Conservation (phyloP, 2,888 invertebrate species). For the Caradrina kadenii region DNA sequence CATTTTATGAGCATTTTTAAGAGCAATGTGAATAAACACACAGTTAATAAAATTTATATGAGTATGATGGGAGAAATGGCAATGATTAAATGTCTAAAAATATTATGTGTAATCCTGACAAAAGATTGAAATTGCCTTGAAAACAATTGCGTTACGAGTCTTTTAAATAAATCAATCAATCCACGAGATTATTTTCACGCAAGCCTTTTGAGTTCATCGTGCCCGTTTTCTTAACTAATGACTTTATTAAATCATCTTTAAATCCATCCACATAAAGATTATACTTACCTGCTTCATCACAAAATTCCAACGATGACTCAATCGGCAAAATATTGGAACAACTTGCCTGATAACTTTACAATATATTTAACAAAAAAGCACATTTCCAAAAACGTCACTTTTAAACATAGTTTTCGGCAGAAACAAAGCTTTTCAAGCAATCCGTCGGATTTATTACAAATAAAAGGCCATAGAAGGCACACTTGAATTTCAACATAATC, state of each 20-base stretch:
- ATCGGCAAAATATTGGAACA: constrained; percentile 38
- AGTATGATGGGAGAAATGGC: constrained; percentile 18
- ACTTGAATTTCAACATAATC: constrained; percentile 84
- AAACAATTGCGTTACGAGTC: constrained; percentile 5
- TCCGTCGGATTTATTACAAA: constrained; percentile 78
- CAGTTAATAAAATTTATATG: constrained; percentile 29
- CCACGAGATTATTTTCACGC: constrained; percentile 17
- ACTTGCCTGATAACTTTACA: constrained; percentile 32
- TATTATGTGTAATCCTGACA: constrained; percentile 15
- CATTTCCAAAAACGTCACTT: constrained; percentile 20
- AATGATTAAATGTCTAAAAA: constrained; percentile 12
- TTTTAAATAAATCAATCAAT: constrained; percentile 12
- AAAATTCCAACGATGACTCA: constrained; percentile 42
- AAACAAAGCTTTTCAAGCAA: constrained; percentile 75
- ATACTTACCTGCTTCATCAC: constrained; percentile 14
- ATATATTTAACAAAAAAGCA: constrained; percentile 32
- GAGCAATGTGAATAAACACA: constrained; percentile 37
- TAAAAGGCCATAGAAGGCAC: constrained; percentile 79
- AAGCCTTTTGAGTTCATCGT: constrained; percentile 14
- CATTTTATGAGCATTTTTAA: constrained; percentile 51
- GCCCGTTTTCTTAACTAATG: constrained; percentile 20
- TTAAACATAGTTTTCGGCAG: constrained; percentile 65
- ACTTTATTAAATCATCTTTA: constrained; percentile 35
- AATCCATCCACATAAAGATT: constrained; percentile 9
- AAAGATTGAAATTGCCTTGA: constrained; percentile 13